A percentile compares a stretch with the other conserved stretches of the same genome.
Conservation (phyloP, 2,888 invertebrate genomes). For the Hemicrepidius hirtus region DNA sequence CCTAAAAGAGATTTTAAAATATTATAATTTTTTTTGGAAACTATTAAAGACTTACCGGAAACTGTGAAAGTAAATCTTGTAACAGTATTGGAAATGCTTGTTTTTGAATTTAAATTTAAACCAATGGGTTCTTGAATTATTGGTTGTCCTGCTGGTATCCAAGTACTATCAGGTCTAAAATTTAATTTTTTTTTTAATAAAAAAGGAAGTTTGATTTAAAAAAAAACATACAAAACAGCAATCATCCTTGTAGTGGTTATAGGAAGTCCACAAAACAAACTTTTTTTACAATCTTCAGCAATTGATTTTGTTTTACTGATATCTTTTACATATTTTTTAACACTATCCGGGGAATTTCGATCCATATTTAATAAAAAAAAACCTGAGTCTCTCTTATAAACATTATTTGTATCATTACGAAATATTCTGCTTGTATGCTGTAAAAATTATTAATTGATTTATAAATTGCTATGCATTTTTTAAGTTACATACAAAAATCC, state of each 20-base stretch:
- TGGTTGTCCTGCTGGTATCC: conserved; percentile 67
- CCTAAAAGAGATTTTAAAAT: no score
- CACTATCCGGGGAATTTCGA: conserved; percentile 66
- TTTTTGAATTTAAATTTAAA: conserved; percentile 62
- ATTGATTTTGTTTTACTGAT: conserved; percentile 59
- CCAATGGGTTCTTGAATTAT: conserved; percentile 60
- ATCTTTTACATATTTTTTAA: conserved; percentile 62
- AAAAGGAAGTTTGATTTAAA: conserved; percentile 4
- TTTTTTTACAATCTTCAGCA: conserved; percentile 63
- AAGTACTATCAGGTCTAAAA: conserved; percentile 64
- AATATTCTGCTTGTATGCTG: conserved; percentile 66
- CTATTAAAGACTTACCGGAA: conserved; percentile 71
- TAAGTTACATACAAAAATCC: conserved; percentile 65
- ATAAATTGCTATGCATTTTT: not conserved
- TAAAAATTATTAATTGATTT: conserved; percentile 26
- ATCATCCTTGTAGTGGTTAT: conserved; percentile 63
- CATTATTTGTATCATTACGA: conserved; percentile 61
- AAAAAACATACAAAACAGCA: conserved; percentile 61
- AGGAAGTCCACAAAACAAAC: conserved; percentile 66
- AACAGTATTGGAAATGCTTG: conserved; percentile 66
- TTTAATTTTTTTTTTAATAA: conserved; percentile 24
- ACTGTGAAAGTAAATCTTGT: conserved; percentile 72
- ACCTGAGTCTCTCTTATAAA: conserved; percentile 65
- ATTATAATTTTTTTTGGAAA: no score
- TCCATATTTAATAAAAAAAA: conserved; percentile 67